phyloP scores from a whole-genome alignment of 2,888 invertebrate genomes.

The Aspidapion aeneum region DNA sequence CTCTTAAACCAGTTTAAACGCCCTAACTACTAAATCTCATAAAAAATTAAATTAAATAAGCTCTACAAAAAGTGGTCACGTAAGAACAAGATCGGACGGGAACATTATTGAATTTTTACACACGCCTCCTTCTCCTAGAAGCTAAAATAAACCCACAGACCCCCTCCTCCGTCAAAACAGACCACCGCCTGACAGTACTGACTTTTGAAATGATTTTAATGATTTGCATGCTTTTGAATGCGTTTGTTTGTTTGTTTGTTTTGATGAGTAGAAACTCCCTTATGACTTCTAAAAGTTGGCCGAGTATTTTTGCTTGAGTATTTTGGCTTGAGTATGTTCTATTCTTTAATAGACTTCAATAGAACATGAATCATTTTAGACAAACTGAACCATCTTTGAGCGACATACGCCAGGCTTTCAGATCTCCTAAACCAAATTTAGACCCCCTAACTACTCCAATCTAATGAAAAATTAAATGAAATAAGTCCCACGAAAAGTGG shows the following conservation, averaged over 20 bases:
- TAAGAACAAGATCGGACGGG: conserved; percentile 48
- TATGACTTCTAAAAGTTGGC: too few species aligned
- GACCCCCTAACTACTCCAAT: conserved; percentile 15
- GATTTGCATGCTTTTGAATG: too few species aligned
- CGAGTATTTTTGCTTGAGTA: too few species aligned
- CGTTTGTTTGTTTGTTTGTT: too few species aligned
- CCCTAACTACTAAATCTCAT: conserved; percentile 17
- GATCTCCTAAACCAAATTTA: background rate
- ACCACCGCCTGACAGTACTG: conserved; percentile 42
- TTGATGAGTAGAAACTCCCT: too few species aligned
- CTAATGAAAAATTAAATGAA: conserved; percentile 31
- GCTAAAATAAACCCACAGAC: conserved; percentile 45
- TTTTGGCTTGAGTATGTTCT: too few species aligned
- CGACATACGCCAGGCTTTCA: background rate
- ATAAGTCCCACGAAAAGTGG: conserved; percentile 41
- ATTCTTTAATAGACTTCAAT: too few species aligned
- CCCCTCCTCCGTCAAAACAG: conserved; percentile 43
- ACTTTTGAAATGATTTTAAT: conserved; percentile 40
- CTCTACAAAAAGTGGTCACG: conserved; percentile 44
- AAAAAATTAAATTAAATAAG: conserved; percentile 34
- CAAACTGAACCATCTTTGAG: too few species aligned
- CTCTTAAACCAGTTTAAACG: too few species aligned
- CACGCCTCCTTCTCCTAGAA: conserved; percentile 41
- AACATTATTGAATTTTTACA: conserved; percentile 42
- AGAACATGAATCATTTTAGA: too few species aligned